Conservation (phyloP, 2,888 invertebrate genomes). For the Siphonodentalium dalli region DNA sequence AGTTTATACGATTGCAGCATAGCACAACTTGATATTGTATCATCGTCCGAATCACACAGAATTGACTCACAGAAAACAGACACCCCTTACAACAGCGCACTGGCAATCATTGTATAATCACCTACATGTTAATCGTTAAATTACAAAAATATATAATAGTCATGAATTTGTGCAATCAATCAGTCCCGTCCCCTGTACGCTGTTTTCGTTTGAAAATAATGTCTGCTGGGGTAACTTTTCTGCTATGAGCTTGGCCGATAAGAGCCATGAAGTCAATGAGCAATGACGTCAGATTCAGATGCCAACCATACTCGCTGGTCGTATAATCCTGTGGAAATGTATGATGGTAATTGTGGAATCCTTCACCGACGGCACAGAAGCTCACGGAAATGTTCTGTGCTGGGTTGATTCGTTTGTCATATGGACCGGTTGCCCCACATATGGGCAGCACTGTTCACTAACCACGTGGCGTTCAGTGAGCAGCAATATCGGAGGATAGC, state of each 20-base stretch:
- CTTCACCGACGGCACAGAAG: constrained; percentile 71
- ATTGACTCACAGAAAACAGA: too few species aligned
- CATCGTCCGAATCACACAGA: too few species aligned
- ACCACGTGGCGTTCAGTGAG: constrained; percentile 89
- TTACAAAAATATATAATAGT: too few species aligned
- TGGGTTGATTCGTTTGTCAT: constrained; percentile 82
- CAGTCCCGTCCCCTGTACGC: constrained; percentile 71
- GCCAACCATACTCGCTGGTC: constrained; percentile 80
- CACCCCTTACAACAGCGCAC: too few species aligned
- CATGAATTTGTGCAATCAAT: too few species aligned
- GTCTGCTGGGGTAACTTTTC: constrained; percentile 77
- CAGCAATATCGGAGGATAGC: constrained; percentile 81
- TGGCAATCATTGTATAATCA: too few species aligned
- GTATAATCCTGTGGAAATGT: constrained; percentile 94
- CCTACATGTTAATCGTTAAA: too few species aligned
- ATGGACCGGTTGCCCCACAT: constrained; percentile 91
- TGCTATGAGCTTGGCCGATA: constrained; percentile 86
- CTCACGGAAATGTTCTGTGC: constrained; percentile 79
- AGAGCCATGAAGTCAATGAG: constrained; percentile 83
- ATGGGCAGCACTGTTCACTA: constrained; percentile 94
- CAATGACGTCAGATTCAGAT: constrained; percentile 77
- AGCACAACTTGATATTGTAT: too few species aligned
- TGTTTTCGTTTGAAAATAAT: constrained; percentile 75
- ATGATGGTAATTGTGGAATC: constrained; percentile 95
- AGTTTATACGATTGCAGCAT: too few species aligned